Conservation (phyloP, 2,113 vertebrate genomes). For the Hemiprocne comata region DNA sequence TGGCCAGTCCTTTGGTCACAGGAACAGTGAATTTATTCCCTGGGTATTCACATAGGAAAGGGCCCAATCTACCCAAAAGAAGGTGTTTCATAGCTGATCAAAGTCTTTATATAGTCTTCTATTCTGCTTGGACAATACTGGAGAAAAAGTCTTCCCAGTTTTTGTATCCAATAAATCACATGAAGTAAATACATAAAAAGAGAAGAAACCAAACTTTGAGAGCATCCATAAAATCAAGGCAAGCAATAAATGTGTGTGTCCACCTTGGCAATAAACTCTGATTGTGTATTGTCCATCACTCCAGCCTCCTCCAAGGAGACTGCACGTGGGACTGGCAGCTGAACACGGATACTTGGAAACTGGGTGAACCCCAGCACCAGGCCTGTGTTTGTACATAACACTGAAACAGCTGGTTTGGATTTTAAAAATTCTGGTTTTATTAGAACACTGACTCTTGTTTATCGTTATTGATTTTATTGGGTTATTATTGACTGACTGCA, state of each 20-base stretch:
- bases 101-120: neutral
- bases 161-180: neutral
- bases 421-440: constrained; percentile 68
- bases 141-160: neutral
- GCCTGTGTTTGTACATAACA: constrained; percentile 6
- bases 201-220: neutral
- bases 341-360: fast-evolving
- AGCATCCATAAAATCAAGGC: neutral
- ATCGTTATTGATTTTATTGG: constrained; percentile 75
- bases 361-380: neutral
- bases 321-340: neutral
- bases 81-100: neutral
- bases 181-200: neutral
- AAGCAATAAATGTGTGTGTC: neutral
- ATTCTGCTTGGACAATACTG: neutral
- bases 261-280: neutral
- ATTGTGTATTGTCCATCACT: neutral
- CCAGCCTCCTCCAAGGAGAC: neutral
- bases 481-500: constrained; percentile 71
- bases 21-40: neutral
- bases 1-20: neutral
- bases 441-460: constrained; percentile 74
- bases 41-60: neutral
- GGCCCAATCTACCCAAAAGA: neutral
- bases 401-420: constrained; percentile 64